Percentiles rank a stretch among this genome's conserved stretches.
These are phyloP conservation scores for Aproaerema taeniolella DNA, from an alignment of 2,888 invertebrate genomes.

Conservation along the genomic window DNA sequence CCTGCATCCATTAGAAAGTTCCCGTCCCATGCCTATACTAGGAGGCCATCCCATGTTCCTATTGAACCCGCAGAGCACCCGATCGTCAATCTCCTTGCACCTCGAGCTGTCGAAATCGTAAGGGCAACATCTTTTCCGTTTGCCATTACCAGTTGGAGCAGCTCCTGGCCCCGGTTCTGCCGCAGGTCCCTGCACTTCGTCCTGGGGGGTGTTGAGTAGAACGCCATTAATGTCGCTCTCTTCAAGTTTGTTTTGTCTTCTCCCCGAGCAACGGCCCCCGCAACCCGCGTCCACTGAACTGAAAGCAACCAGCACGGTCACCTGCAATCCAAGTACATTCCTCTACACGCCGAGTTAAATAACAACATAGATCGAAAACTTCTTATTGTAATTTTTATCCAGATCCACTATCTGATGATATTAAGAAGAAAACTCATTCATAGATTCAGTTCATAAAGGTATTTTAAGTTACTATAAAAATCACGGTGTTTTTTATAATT, in stretches of 20 bases:
- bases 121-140: conserved; percentile 42
- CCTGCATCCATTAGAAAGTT: conserved; percentile 46
- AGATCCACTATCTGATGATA: too few species aligned
- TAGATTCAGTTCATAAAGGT: too few species aligned
- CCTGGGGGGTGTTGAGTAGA: too few species aligned
- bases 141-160: neutral
- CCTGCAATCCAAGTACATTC: neutral
- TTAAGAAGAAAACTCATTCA: too few species aligned
- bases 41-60: conserved; percentile 4
- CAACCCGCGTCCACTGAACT: too few species aligned
- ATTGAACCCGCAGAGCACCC: conserved; percentile 14
- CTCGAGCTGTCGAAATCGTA: conserved; percentile 29
- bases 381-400: too few species aligned
- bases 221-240: too few species aligned
- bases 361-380: too few species aligned
- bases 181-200: neutral
- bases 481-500: too few species aligned
- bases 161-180: neutral
- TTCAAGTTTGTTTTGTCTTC: too few species aligned
- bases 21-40: conserved; percentile 2
- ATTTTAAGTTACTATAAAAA: too few species aligned
- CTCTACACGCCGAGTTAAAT: neutral
- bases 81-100: conserved; percentile 2
- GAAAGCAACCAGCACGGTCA: neutral
- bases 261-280: too few species aligned